A percentile compares a stretch with the other conserved stretches of the same genome.
These are phyloP conservation scores for Agelas oroides DNA, from an alignment of 37 sponge, comb jelly and placozoan genomes.

Conservation along the genomic window DNA sequence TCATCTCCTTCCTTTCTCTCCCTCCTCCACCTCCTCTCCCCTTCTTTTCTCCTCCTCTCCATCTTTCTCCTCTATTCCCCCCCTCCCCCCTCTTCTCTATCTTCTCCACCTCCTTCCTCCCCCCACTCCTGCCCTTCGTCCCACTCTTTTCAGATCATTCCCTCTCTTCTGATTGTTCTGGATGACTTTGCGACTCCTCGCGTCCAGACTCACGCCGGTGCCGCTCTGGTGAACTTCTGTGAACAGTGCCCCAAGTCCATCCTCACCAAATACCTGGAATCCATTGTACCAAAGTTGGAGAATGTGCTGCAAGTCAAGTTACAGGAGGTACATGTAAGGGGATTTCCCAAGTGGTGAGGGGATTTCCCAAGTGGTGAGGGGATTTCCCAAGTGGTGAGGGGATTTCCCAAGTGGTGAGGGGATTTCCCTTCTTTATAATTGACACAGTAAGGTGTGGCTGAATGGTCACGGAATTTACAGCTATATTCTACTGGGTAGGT, in stretches of 20 bases:
- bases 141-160: conserved; percentile 86
- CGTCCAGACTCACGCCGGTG: conserved; percentile 94
- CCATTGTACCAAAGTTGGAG: conserved; percentile 77
- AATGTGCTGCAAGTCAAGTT: conserved; percentile 58
- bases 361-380: no score
- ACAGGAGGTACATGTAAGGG: conserved; percentile 72
- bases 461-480: no score
- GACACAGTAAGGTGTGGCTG: not conserved
- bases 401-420: no score
- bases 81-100: no score
- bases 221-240: conserved; percentile 95
- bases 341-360: no score
- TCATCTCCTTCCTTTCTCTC: no score
- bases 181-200: conserved; percentile 87
- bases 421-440: not conserved
- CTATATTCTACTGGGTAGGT: not conserved
- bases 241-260: conserved; percentile 91
- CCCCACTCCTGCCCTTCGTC: no score
- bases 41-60: no score
- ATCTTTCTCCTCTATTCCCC: no score
- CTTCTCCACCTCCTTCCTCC: no score
- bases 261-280: conserved; percentile 76
- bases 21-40: no score
- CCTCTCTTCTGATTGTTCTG: conserved; percentile 85
- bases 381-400: no score